These are phyloP conservation scores for Aphaenogaster ashmeadi DNA, from an alignment of 1,140 invertebrate species.

Conservation along the genomic window DNA sequence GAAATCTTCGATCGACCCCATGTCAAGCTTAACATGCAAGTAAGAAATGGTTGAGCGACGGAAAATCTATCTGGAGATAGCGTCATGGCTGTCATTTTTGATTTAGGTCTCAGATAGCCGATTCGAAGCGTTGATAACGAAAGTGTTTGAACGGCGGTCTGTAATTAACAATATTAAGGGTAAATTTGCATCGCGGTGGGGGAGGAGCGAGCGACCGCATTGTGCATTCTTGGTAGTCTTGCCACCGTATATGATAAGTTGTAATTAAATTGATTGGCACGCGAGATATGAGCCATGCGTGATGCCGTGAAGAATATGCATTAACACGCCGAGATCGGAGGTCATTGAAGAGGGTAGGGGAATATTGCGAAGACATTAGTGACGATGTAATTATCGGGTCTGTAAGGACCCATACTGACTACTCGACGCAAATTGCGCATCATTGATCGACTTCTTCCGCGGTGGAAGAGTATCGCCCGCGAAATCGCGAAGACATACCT, in stretches of 20 bases:
- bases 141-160: slow-evolving; percentile 80
- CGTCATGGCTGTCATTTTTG: slow-evolving; percentile 66
- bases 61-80: slow-evolving; percentile 20
- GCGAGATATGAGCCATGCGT: slow-evolving; percentile 62
- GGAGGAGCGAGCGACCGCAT: slow-evolving; percentile 70
- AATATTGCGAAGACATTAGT: slow-evolving; percentile 29
- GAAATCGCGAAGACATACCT: not conserved
- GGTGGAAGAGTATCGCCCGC: not conserved
- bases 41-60: slow-evolving; percentile 55
- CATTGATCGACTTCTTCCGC: not conserved
- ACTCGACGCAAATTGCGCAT: not conserved
- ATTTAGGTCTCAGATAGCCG: slow-evolving; percentile 62
- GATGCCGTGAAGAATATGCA: slow-evolving; percentile 60
- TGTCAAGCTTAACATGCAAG: slow-evolving; percentile 13
- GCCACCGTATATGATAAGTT: slow-evolving; percentile 78
- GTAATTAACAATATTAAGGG: slow-evolving; percentile 84
- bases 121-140: slow-evolving; percentile 72
- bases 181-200: slow-evolving; percentile 57
- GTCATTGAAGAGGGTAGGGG: slow-evolving; percentile 8
- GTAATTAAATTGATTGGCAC: slow-evolving; percentile 83
- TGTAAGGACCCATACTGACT: not conserved
- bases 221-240: slow-evolving; percentile 66
- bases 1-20: slow-evolving; percentile 24
- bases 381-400: slow-evolving; percentile 32
- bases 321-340: slow-evolving; percentile 61